Evolutionary conservation across 2,797 vertebrate genomes (phyloP).

Genomic region (Argyrosomus regius): DNA sequence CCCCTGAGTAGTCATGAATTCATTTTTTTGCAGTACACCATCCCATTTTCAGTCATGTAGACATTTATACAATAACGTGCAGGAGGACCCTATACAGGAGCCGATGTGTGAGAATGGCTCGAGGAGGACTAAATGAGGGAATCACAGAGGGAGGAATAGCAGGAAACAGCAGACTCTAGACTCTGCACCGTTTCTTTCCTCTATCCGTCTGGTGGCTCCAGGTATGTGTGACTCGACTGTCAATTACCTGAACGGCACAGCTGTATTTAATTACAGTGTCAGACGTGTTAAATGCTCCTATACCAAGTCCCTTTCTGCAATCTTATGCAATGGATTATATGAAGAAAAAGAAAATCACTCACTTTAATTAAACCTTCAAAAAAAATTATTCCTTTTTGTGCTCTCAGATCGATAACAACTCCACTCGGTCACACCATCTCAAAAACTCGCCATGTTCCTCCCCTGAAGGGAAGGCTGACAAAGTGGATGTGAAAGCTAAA

Average conservation of each 20-base stretch:
- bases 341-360: constrained; percentile 55
- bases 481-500: constrained; percentile 52
- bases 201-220: constrained; percentile 23
- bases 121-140: constrained; percentile 5
- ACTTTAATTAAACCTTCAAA: constrained; percentile 83
- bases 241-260: constrained; percentile 71
- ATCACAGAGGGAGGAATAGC: neutral
- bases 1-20: constrained; percentile 56
- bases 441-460: constrained; percentile 51
- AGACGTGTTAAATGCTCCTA: constrained; percentile 69
- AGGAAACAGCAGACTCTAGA: neutral
- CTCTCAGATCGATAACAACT: constrained; percentile 68
- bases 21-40: constrained; percentile 22
- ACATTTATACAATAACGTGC: constrained; percentile 44
- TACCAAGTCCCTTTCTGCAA: constrained; percentile 55
- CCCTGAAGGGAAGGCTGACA: constrained; percentile 50
- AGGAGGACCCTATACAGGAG: constrained; percentile 6
- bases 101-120: constrained; percentile 5
- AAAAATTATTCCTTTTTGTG: constrained; percentile 66
- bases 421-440: constrained; percentile 57
- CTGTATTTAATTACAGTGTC: constrained; percentile 77
- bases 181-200: neutral
- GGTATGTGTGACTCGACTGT: constrained; percentile 45
- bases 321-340: constrained; percentile 74
- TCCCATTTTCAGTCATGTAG: constrained; percentile 40